Evolutionary conservation across 2,797 vertebrate species (phyloP).

Genomic region (Propithecus perrieri): DNA sequence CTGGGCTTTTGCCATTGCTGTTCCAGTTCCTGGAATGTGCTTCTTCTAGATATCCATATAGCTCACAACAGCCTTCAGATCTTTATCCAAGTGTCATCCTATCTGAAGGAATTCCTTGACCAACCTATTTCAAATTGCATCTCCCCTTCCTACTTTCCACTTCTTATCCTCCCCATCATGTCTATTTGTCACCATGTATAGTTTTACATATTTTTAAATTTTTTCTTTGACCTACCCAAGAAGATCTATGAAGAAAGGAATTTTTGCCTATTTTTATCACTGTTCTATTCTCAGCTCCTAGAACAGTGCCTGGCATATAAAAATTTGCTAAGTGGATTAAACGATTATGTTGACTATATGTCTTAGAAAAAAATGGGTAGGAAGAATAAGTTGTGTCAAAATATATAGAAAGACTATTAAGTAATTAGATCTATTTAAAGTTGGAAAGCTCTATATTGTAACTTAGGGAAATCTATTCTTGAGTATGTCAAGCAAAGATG

Average conservation of each 20-base stretch:
- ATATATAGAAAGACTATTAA: neutral
- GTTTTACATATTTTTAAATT: neutral
- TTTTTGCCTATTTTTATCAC: neutral
- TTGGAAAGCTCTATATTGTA: neutral
- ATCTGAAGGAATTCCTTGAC: neutral
- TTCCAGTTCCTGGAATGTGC: neutral
- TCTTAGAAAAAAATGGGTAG: neutral
- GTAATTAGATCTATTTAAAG: neutral
- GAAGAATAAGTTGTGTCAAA: neutral
- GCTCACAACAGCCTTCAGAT: neutral
- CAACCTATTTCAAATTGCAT: neutral
- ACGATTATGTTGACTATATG: neutral
- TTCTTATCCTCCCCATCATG: neutral
- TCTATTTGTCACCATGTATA: neutral
- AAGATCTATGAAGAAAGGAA: neutral
- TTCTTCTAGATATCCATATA: neutral
- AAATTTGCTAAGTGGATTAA: neutral
- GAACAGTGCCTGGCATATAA: neutral
- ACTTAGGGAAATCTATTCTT: neutral
- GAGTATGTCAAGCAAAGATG: neutral
- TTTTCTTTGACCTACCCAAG: neutral
- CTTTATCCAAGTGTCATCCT: neutral
- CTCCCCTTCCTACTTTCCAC: fast-evolving
- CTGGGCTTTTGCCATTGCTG: neutral
- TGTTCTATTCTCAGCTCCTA: neutral